Conservation (phyloP, 2,888 invertebrate species). For the Pelosia muscerda region DNA sequence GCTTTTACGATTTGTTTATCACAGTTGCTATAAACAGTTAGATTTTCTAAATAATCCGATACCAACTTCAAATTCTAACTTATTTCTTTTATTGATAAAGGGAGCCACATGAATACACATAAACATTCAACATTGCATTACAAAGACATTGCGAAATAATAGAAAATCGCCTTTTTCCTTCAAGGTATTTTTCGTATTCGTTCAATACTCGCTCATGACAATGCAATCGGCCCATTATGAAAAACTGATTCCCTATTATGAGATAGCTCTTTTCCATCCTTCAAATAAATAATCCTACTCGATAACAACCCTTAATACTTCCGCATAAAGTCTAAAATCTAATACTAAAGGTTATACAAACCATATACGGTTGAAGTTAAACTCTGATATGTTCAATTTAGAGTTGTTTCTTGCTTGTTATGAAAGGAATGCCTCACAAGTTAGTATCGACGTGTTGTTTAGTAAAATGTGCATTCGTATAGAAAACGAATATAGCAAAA, state of each 20-base stretch:
- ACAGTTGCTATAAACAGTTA: neutral
- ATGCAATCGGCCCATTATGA: conserved; percentile 75
- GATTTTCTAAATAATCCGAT: conserved; percentile 6
- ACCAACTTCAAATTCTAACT: conserved; percentile 22
- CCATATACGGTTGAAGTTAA: conserved; percentile 17
- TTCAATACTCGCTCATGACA: conserved; percentile 62
- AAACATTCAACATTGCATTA: conserved; percentile 39
- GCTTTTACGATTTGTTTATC: neutral
- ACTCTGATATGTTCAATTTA: conserved; percentile 19
- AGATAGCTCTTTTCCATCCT: conserved; percentile 68
- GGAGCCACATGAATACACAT: conserved; percentile 38
- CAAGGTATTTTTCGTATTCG: conserved; percentile 60
- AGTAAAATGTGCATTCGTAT: conserved; percentile 82
- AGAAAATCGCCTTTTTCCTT: conserved; percentile 63
- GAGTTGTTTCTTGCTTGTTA: conserved; percentile 27
- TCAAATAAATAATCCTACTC: conserved; percentile 41
- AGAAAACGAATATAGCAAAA: conserved; percentile 74
- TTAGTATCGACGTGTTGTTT: conserved; percentile 62
- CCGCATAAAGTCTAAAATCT: conserved; percentile 34
- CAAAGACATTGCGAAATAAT: conserved; percentile 50
- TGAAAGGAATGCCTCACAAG: conserved; percentile 61
- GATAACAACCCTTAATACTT: conserved; percentile 50
- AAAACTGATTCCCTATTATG: conserved; percentile 75
- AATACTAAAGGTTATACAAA: conserved; percentile 13
- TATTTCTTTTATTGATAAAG: conserved; percentile 34